Conservation (phyloP, 2,888 invertebrate genomes). For the Plemyria rubiginata region DNA sequence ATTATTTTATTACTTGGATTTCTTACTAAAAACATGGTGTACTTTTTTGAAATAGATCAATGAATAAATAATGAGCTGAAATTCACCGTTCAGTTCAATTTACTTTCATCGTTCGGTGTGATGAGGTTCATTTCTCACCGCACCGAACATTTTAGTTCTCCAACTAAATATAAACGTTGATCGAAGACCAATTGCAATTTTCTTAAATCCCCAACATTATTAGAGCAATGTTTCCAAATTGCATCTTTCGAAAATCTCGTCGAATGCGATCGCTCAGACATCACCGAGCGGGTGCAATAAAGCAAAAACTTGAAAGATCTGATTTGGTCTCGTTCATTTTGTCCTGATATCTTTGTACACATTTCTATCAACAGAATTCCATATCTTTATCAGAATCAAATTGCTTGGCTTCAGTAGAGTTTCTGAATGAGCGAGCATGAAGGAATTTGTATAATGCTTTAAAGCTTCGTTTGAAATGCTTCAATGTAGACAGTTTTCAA, state of each 20-base stretch:
- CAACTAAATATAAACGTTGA: slow-evolving; percentile 17
- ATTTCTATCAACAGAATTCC: slow-evolving; percentile 16
- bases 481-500: background rate
- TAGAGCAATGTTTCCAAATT: slow-evolving; percentile 49
- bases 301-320: slow-evolving; percentile 28
- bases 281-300: slow-evolving; percentile 35
- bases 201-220: slow-evolving; percentile 43
- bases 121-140: slow-evolving; percentile 10
- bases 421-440: background rate
- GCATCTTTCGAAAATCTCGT: slow-evolving; percentile 41
- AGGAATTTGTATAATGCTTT: background rate
- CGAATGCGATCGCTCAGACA: slow-evolving; percentile 34
- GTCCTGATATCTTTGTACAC: slow-evolving; percentile 15
- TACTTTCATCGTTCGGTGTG: background rate
- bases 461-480: background rate
- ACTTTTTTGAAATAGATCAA: background rate
- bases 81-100: background rate
- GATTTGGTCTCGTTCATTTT: slow-evolving; percentile 32
- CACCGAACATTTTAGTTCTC: slow-evolving; percentile 12
- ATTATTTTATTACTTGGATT: no score
- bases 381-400: slow-evolving; percentile 9
- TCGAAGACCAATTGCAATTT: slow-evolving; percentile 44
- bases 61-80: background rate
- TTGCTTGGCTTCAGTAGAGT: slow-evolving; percentile 10
- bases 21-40: no score